Evolutionary conservation across 2,797 vertebrate species (phyloP), one percentile per base, ranked within the genome.

Genomic region (Selene dorsalis): DNA sequence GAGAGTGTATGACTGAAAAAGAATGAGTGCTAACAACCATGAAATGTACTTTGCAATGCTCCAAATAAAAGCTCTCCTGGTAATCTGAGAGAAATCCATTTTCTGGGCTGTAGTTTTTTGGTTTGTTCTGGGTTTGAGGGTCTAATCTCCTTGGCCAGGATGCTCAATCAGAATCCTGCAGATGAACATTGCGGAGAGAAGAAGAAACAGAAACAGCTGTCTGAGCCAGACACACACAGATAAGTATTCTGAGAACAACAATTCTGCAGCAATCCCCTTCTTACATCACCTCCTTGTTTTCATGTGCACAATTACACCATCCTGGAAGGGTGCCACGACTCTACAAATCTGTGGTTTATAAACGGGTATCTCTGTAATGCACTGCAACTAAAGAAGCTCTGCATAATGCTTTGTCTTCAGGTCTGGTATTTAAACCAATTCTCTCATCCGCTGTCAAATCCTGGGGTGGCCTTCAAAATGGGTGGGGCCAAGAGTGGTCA

Each of bases 51-150:
- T 92, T 91, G 87, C 80, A 88, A 86, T 2, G 75, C 87, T 92
- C 82, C 84, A 86, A 94, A 93, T 93, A 93, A 94, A 93, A 91
- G 77, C 85, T 88, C 86, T 89, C 73, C 75, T 79, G 69, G 76
- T 93, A 91, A 92, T 90, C 85, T 79, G 80, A 90, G 78, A 85
- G 82, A 91, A 92, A 90, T 88, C 73, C 69, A 28, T 84, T 87
- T 85, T 90, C 82, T 86, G 69, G 74, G 80, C 66, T 82, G 43
- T 38, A 76, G 47, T 45, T 72, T 85, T 79, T 85, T 79, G 43
- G 67, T 67, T 80, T 81, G 75, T 85, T 82, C 69, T 59, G 62
- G 22, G 61, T 77, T 52, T 47, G 69, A 63, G 3, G 3, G 50
- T 82, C 59, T 88, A 84, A 90, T 88, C 88, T 77, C 68, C 57